Percentiles rank a stretch among this genome's conserved stretches.
Conservation (phyloP, 2,888 invertebrate species). For the Elmis aenea region DNA sequence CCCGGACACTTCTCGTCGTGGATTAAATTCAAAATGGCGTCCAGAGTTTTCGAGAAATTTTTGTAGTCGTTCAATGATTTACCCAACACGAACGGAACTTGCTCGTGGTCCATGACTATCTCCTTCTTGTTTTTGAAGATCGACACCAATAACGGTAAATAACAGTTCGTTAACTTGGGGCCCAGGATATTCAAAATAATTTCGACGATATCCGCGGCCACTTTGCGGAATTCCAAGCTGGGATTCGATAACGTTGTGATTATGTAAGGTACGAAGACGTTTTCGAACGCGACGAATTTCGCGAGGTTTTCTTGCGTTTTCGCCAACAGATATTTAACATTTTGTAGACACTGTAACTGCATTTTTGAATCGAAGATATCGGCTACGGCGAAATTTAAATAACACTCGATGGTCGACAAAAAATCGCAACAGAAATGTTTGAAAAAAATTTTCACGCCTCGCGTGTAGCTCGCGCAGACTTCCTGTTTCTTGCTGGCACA, state of each 20-base stretch:
- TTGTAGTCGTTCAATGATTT: slow-evolving; percentile 52
- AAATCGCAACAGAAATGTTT: slow-evolving; percentile 46
- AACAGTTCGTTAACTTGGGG: slow-evolving; percentile 40
- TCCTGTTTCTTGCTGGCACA: slow-evolving; percentile 44
- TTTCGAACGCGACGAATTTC: slow-evolving; percentile 41
- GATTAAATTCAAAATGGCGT: slow-evolving; percentile 33
- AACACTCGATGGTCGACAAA: slow-evolving; percentile 52
- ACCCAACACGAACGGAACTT: slow-evolving; percentile 59
- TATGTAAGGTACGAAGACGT: slow-evolving; percentile 49
- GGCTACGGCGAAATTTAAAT: slow-evolving; percentile 53
- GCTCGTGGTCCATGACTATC: slow-evolving; percentile 61
- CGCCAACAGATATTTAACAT: slow-evolving; percentile 20
- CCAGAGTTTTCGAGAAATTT: slow-evolving; percentile 36
- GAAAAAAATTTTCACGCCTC: slow-evolving; percentile 47
- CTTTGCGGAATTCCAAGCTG: slow-evolving; percentile 54
- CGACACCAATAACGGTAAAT: slow-evolving; percentile 49
- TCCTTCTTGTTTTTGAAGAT: slow-evolving; percentile 53
- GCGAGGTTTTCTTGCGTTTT: slow-evolving; percentile 30
- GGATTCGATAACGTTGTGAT: slow-evolving; percentile 56
- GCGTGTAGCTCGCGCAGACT: slow-evolving; percentile 9
- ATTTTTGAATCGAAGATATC: slow-evolving; percentile 1
- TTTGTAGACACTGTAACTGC: slow-evolving; percentile 38
- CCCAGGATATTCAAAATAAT: too few species aligned
- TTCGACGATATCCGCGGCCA: too few species aligned
- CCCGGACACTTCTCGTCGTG: slow-evolving; percentile 44